Base-by-base conservation (phyloP, 2,797 vertebrate genomes). In the Trichosurus vulpecula region DNA sequence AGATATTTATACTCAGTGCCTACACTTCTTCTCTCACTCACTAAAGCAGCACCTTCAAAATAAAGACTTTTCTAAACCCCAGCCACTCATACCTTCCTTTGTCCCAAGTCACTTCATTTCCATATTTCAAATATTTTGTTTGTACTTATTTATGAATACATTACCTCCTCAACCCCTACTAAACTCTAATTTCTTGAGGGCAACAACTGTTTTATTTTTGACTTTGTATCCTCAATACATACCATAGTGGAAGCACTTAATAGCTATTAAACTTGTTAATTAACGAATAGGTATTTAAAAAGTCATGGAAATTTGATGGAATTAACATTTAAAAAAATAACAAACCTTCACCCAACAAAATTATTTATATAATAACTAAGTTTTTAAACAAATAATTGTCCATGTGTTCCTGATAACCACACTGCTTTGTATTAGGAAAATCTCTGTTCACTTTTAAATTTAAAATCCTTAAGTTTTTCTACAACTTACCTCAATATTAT, bases 401-500 rank as follows among this genome's bases (percentile, higher is more conserved):
- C 52, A 41, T 54, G 91, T 87, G 29, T 94, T 94, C 95, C 47
- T n/a, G 94, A 27, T 52, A 91, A 96, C 93, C 53, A 94, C 6
- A 94, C 47, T 87, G 94, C 53, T 91, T 92, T 94, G 51, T 91
- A 87, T 90, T 92, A 97, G 56, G 95, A 96, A 96, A 90, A 56
- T 5, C 31, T 91, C 55, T 95, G 51, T 90, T 51, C 22, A 51
- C 41, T 51, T 52, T 31, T 74, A 96, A 93, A 66, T 11, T 91
- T 27, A 95, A 90, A 96, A 95, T 97, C 96, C 94, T 90, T 81
- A 90, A 52, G 93, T 95, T 93, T 81, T 97, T 92, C n/a, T 19
- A 12, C 61, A 54, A 97, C 98, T 99, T 98, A 99, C 99, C 99
- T 99, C 99, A 97, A 99, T 93, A 27, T 96, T 99, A 95, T 98